Conservation (phyloP, 2,797 vertebrate species). For the Tiaroga cobitis region DNA sequence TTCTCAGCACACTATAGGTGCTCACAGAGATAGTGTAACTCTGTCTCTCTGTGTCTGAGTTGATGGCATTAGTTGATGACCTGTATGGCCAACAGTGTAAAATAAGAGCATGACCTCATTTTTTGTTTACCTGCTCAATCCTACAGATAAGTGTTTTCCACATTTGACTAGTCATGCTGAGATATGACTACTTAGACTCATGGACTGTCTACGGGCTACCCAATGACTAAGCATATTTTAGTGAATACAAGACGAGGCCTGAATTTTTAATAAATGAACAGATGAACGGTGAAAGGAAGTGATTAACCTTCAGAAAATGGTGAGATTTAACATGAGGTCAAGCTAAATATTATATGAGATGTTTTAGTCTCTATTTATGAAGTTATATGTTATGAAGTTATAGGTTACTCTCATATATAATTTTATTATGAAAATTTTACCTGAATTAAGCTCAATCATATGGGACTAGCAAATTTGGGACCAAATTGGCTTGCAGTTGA, state of each 20-base stretch:
- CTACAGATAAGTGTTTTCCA: slow-evolving; percentile 76
- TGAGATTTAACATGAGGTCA: neutral
- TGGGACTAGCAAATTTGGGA: too few species aligned
- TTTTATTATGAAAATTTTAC: too few species aligned
- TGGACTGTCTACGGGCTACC: neutral
- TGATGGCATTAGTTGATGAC: slow-evolving; percentile 10
- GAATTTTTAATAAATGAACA: slow-evolving; percentile 1
- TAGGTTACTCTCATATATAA: neutral
- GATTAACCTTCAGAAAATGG: neutral
- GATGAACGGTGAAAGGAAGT: neutral
- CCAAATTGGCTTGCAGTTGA: too few species aligned
- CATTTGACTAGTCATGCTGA: slow-evolving; percentile 73
- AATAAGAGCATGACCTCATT: slow-evolving; percentile 36
- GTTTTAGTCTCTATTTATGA: neutral
- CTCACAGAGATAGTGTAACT: neutral
- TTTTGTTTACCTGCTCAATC: slow-evolving; percentile 58
- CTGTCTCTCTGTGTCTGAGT: slow-evolving; percentile 35
- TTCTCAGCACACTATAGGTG: slow-evolving; percentile 17
- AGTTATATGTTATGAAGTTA: neutral
- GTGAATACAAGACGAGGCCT: neutral
- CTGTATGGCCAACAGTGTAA: neutral
- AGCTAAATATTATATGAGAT: neutral
- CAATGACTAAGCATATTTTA: slow-evolving; percentile 5
- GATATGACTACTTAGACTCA: slow-evolving; percentile 46
- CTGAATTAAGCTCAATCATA: too few species aligned